A percentile compares a stretch with the other conserved stretches of the same genome.
These are phyloP conservation scores for Microvelia longipes DNA, from an alignment of 1,140 invertebrate species.

Conservation along the genomic window DNA sequence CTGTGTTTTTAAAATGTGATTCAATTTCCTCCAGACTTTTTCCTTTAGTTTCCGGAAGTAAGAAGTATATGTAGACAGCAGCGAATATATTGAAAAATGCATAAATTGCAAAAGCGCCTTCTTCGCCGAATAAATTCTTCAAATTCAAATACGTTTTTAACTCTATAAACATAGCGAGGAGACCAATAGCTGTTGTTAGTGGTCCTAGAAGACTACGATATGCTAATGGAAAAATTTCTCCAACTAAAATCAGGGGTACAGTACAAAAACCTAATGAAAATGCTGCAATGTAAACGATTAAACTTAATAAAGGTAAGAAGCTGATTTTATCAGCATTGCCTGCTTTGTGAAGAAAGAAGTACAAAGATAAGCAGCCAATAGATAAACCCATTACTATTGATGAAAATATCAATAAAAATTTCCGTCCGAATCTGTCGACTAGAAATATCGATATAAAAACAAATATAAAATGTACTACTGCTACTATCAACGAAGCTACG, in stretches of 20 bases:
- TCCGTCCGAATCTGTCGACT: slow-evolving; percentile 38
- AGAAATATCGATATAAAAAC: slow-evolving; percentile 35
- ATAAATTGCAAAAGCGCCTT: slow-evolving; percentile 37
- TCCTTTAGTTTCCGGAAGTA: slow-evolving; percentile 41
- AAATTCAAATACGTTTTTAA: slow-evolving; percentile 33
- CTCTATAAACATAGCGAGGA: slow-evolving; percentile 34
- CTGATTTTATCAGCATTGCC: slow-evolving; percentile 24
- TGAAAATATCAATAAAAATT: slow-evolving; percentile 33
- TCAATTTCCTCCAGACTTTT: slow-evolving; percentile 37
- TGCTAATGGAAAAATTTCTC: slow-evolving; percentile 34
- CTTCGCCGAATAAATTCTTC: slow-evolving; percentile 25
- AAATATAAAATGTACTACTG: slow-evolving; percentile 35
- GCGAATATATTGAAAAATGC: slow-evolving; percentile 31
- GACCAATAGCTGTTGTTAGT: slow-evolving; percentile 30
- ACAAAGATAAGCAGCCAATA: slow-evolving; percentile 35
- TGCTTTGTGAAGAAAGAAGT: slow-evolving; percentile 35
- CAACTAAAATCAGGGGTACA: slow-evolving; percentile 36
- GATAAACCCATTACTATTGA: slow-evolving; percentile 35
- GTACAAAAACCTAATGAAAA: slow-evolving; percentile 37
- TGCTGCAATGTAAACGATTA: slow-evolving; percentile 33
- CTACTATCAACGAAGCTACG: slow-evolving; percentile 46
- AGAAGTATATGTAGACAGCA: slow-evolving; percentile 30
- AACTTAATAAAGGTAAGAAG: slow-evolving; percentile 31
- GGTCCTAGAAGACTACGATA: slow-evolving; percentile 32
- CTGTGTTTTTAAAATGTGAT: slow-evolving; percentile 22